Evolutionary conservation across 2,113 vertebrate species (phyloP).

Genomic region (Apus apus): DNA sequence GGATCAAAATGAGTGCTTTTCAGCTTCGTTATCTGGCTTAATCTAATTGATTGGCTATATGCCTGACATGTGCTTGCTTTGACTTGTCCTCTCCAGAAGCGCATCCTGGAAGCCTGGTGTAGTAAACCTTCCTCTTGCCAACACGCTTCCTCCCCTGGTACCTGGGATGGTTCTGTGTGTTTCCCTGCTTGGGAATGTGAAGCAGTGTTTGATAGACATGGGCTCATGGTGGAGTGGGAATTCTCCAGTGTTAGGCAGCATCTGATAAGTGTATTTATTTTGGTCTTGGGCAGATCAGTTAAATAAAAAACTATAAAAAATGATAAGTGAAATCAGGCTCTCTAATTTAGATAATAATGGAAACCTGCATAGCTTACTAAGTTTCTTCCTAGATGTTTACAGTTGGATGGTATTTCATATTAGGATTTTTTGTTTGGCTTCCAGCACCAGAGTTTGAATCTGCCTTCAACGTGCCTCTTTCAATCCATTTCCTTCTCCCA

Average conservation of each 20-base stretch:
- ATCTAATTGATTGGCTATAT: not conserved
- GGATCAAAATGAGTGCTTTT: not conserved
- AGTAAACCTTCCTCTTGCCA: not conserved
- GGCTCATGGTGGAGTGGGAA: not conserved
- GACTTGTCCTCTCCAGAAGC: not conserved
- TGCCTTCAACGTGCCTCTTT: not conserved
- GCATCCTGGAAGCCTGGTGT: not conserved
- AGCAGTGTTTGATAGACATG: not conserved
- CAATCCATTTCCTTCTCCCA: not conserved
- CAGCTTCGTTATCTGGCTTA: not conserved
- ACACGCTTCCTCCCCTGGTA: not conserved
- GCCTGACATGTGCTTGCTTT: not conserved
- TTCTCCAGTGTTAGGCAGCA: not conserved
- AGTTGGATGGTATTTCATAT: not conserved
- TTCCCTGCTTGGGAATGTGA: not conserved
- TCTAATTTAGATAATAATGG: not conserved
- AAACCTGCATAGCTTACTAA: not conserved
- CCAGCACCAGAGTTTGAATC: not conserved
- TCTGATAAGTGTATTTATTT: not conserved
- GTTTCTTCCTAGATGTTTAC: not conserved
- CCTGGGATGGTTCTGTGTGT: not conserved
- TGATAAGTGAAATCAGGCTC: not conserved
- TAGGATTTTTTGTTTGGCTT: not conserved
- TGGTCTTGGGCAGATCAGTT: not conserved
- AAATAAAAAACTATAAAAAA: not conserved